Percentiles rank a stretch among this genome's conserved stretches.
Conservation (phyloP, 2,888 invertebrate genomes). For the Abscondita cerata region DNA sequence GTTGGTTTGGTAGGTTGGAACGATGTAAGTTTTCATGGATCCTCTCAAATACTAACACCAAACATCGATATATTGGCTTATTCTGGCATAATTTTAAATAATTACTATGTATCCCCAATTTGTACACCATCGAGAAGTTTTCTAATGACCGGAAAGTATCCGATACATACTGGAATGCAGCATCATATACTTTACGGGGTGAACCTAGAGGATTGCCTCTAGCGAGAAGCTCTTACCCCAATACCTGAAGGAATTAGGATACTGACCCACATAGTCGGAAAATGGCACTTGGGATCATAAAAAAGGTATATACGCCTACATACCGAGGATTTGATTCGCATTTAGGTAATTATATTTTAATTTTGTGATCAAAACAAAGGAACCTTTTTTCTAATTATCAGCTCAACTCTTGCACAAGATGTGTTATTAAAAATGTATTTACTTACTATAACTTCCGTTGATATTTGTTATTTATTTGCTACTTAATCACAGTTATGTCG, state of each 20-base stretch:
- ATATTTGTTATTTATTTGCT: too few relatives aligned
- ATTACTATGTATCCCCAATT: constrained; percentile 89
- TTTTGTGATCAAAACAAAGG: too few relatives aligned
- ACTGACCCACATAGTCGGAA: constrained; percentile 85
- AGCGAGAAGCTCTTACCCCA: constrained; percentile 82
- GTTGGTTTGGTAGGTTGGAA: constrained; percentile 76
- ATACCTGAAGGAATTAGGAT: constrained; percentile 81
- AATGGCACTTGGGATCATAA: constrained; percentile 90
- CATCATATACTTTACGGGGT: constrained; percentile 77
- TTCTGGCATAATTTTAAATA: constrained; percentile 82
- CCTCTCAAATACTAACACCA: constrained; percentile 86
- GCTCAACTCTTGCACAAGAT: too few relatives aligned
- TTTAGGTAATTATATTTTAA: too few relatives aligned
- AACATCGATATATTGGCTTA: constrained; percentile 90
- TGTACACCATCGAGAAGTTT: constrained; percentile 91
- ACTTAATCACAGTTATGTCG: too few relatives aligned
- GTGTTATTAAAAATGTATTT: too few relatives aligned
- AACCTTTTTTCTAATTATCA: too few relatives aligned
- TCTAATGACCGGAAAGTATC: constrained; percentile 90
- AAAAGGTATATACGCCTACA: constrained; percentile 69
- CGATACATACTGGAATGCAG: constrained; percentile 88
- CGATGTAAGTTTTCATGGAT: constrained; percentile 92
- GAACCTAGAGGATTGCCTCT: constrained; percentile 86
- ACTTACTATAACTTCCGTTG: too few relatives aligned
- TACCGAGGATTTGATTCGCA: constrained; percentile 77